Evolutionary conservation across 2,113 vertebrate species (phyloP).

Genomic region (Serilophus lunatus): DNA sequence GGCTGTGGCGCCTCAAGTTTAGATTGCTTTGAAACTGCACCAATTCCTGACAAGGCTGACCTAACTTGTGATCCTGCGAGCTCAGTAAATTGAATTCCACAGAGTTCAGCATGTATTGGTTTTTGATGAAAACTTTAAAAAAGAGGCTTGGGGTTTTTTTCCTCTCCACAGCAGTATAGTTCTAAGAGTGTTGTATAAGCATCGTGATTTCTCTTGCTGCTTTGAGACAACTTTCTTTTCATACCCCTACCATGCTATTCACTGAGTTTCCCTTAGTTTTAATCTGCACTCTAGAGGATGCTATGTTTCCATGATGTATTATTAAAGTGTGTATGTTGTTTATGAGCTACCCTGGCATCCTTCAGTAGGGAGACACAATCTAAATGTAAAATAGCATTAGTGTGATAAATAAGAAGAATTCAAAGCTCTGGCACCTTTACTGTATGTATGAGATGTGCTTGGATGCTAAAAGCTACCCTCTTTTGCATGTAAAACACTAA

Average conservation of each 20-base stretch:
- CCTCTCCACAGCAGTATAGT: background rate
- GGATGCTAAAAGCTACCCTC: background rate
- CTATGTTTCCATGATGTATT: conserved; percentile 11
- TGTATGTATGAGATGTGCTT: background rate
- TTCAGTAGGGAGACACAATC: background rate
- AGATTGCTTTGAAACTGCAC: conserved; percentile 1
- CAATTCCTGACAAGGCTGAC: conserved; percentile 4
- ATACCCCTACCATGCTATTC: background rate
- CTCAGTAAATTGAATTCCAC: conserved; percentile 22
- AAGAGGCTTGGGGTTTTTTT: background rate
- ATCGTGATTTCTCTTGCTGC: background rate
- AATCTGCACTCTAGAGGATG: background rate
- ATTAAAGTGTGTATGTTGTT: conserved; percentile 1
- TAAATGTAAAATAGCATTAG: conserved; percentile 21
- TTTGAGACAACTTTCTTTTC: background rate
- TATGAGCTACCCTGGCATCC: conserved; percentile 11
- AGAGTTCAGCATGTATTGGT: background rate
- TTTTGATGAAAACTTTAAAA: conserved; percentile 41
- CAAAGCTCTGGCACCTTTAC: background rate
- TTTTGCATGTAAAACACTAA: conserved; percentile 2
- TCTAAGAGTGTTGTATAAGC: background rate
- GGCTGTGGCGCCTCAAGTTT: background rate
- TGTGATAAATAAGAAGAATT: background rate
- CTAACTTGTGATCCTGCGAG: conserved; percentile 19
- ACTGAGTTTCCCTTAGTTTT: background rate